Percentiles rank a stretch among this genome's conserved stretches.
phyloP scores from a whole-genome alignment of 1,140 invertebrate genomes.

The Listronotus bonariensis region DNA sequence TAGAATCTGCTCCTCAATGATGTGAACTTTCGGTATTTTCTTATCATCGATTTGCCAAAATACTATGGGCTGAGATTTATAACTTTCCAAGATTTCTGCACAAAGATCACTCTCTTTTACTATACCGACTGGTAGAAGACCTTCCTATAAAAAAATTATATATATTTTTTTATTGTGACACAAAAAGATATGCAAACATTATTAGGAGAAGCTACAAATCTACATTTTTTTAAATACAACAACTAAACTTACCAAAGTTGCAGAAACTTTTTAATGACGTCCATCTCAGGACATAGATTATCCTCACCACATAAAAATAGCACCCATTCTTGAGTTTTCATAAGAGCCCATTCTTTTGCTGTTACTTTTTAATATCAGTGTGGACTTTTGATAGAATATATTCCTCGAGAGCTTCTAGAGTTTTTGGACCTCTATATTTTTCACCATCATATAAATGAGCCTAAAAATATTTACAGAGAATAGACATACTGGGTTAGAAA shows the following conservation, averaged over 20 bases:
- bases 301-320: constrained; percentile 58
- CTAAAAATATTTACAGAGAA: too few relatives aligned
- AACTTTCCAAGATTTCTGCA: constrained; percentile 53
- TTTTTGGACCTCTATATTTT: constrained; percentile 56
- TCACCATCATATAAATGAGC: constrained; percentile 52
- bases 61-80: constrained; percentile 56
- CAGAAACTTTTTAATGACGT: constrained; percentile 64
- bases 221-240: too few relatives aligned
- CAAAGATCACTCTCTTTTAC: constrained; percentile 59
- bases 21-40: constrained; percentile 42
- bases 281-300: constrained; percentile 60
- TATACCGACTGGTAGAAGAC: constrained; percentile 62
- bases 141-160: constrained; percentile 55
- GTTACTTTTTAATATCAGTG: constrained; percentile 48
- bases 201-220: too few relatives aligned
- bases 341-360: constrained; percentile 50
- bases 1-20: constrained; percentile 56
- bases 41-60: constrained; percentile 57
- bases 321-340: constrained; percentile 50
- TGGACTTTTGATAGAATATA: constrained; percentile 57
- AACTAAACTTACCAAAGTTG: constrained; percentile 67
- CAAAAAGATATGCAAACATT: too few relatives aligned
- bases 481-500: too few relatives aligned
- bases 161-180: too few relatives aligned
- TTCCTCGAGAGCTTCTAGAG: constrained; percentile 56